Conservation (phyloP, 2,113 vertebrate species). For the Leptodactylus fuscus region DNA sequence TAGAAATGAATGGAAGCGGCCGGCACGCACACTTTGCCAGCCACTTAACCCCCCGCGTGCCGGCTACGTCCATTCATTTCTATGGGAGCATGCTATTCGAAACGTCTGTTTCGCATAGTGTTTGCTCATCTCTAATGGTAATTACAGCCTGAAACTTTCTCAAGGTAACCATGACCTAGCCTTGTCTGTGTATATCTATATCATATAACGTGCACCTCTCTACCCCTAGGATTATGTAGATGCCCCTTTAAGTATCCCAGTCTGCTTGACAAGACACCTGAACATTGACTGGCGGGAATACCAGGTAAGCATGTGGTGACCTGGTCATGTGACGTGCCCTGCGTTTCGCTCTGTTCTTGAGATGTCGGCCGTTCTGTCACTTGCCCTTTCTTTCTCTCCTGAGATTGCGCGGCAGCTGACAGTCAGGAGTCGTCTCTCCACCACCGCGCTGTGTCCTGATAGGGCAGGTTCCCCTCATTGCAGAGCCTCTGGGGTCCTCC, state of each 20-base stretch:
- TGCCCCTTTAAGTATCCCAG: conserved; percentile 93
- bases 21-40: too few species aligned
- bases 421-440: neutral
- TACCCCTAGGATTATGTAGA: conserved; percentile 90
- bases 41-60: too few species aligned
- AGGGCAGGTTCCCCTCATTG: neutral
- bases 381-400: neutral
- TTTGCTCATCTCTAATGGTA: too few species aligned
- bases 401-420: neutral
- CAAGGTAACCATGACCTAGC: too few species aligned
- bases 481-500: conserved; percentile 23
- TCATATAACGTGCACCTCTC: too few species aligned
- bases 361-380: neutral
- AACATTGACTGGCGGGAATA: conserved; percentile 96
- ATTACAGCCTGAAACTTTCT: too few species aligned
- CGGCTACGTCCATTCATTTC: too few species aligned
- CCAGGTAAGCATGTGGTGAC: conserved; percentile 80
- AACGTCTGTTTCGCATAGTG: too few species aligned
- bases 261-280: conserved; percentile 84
- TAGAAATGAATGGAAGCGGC: too few species aligned
- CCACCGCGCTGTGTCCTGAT: neutral
- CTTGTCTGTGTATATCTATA: too few species aligned
- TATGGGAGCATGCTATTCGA: too few species aligned
- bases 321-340: neutral
- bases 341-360: neutral